phyloP scores from a whole-genome alignment of 2,113 vertebrate genomes.

The Cranoglanis bouderius region DNA sequence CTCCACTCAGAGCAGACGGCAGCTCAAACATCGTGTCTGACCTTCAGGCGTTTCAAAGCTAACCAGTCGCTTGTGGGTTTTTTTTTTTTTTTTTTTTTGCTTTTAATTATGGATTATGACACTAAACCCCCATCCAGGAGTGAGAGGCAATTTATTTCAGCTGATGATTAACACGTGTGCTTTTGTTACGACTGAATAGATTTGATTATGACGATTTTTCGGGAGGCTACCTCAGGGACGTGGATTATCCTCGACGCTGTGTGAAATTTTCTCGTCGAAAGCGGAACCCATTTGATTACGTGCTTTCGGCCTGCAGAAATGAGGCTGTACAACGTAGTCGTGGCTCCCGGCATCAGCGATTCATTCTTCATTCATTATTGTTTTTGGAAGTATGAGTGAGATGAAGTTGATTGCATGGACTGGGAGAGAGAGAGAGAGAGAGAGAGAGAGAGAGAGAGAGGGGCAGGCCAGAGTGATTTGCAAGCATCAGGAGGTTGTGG shows the following conservation, averaged over 20 bases:
- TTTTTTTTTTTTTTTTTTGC: not conserved
- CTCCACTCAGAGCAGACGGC: slow-evolving; percentile 46
- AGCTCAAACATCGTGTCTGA: slow-evolving; percentile 55
- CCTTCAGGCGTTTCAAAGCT: slow-evolving; percentile 60
- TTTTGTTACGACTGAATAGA: slow-evolving; percentile 43
- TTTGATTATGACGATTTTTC: slow-evolving; percentile 45
- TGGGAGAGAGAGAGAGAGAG: not conserved
- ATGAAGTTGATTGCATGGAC: not conserved
- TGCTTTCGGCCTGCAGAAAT: not conserved
- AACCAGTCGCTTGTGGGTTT: not conserved
- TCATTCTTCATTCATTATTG: not conserved
- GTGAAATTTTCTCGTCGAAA: slow-evolving; percentile 34
- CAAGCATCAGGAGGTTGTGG: not conserved
- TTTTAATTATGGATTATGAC: slow-evolving; percentile 59
- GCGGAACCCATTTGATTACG: slow-evolving; percentile 34
- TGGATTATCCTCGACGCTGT: slow-evolving; percentile 39
- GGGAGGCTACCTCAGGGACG: slow-evolving; percentile 33
- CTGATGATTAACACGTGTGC: slow-evolving; percentile 28
- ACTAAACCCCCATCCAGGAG: slow-evolving; percentile 45
- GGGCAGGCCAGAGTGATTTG: not conserved
- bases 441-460: not conserved
- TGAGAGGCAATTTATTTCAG: slow-evolving; percentile 54
- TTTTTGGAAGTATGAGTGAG: not conserved
- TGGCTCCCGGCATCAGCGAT: not conserved
- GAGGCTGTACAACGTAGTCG: not conserved